Base-by-base conservation (phyloP, 2,888 invertebrate genomes). In the Microctonus brassicae region DNA sequence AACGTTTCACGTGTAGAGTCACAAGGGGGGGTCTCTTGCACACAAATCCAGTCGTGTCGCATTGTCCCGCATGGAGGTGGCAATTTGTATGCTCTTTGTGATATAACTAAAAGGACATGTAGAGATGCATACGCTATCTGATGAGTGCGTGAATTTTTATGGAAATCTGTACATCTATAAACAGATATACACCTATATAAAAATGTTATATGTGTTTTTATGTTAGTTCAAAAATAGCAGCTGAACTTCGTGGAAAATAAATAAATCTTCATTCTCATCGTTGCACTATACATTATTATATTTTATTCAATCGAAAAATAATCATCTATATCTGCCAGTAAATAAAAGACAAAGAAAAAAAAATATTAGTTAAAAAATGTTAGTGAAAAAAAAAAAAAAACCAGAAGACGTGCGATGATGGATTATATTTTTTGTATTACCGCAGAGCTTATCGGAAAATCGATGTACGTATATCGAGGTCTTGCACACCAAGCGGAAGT, bases 81-180 rank as follows among this genome's bases (percentile, higher is more conserved):
- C 81, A 81, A 81, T 81, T 81, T 81, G 80, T 81, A 79, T 75
- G 9, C 77, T 75, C 73, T 78, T 80, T 81, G 77, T 81, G 73
- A 70, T 69, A 61, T 70, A 73, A 74, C 78, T 77, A 76, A 75
- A 74, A 77, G 71, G 80, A 78, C 77, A 78, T 74, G 76, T 74
- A 75, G 75, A 72, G 73, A 71, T 53, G 52, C 47, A 47, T 17
- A 47, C 69, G 80, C 77, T 80, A 80, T 80, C 80, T 80, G 80
- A 80, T 79, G 80, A 80, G 80, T 78, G 17, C 47, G 77, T 78
- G 75, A 75, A 78, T 76, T 77, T 79, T 79, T 74, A 73, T 76
- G 73, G 73, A 66, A 65, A 76, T 77, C 71, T 71, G 34, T 47
- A 47, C 17, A 17, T 7, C 17, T 20, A 47, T 47, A n/a, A 17